Base-by-base conservation (phyloP, 2,797 vertebrate species). In the Notamacropus eugenii region DNA sequence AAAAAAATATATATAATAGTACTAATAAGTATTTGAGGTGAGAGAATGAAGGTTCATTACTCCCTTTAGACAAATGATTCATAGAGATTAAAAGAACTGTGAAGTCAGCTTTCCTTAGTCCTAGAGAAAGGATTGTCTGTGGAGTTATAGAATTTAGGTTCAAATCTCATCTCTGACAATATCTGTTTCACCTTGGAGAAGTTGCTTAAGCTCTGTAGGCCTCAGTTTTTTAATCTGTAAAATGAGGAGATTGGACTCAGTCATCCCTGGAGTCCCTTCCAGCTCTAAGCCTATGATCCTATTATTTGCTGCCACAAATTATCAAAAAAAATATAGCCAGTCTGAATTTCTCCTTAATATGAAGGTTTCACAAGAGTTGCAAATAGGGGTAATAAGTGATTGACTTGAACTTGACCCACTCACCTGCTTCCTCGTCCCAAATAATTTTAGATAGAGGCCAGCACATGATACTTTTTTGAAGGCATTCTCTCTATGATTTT, bases 361-460 rank as follows among this genome's bases (percentile, higher is more conserved):
- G 54, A 58, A 92, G 1, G 10, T 93, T 93, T 92, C 46, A 95
- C 14, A 55, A 52, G 54, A 90, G 92, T 0, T 90, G 54, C 22
- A 95, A 74, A 31, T 54, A 94, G 34, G 40, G 40, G 46, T 3
- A 52, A 62, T 2, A 34, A 59, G 87, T 92, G 52, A 56, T 54
- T 55, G 46, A 57, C 82, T 11, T 54, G 55, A 94, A 27, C 58
- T 95, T 96, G 24, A 92, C 52, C 67, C 95, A 52, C 29, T 57
- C 9, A 13, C 4, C 0, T 1, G 22, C 59, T 95, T 56, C 13
- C 55, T 90, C 8, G 90, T 74, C 34, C 34, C 8, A 91, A 92
- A 82, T 52, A 54, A 56, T 19, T 11, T n/a, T 92, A 74, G 67
- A 4, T 59, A 90, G 82, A 57, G 24, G 10, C 1, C 82, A 74